A percentile compares a stretch with the other conserved stretches of the same genome.
Evolutionary conservation across 2,797 vertebrate genomes (phyloP).

Genomic region (Lacerta bilineata): DNA sequence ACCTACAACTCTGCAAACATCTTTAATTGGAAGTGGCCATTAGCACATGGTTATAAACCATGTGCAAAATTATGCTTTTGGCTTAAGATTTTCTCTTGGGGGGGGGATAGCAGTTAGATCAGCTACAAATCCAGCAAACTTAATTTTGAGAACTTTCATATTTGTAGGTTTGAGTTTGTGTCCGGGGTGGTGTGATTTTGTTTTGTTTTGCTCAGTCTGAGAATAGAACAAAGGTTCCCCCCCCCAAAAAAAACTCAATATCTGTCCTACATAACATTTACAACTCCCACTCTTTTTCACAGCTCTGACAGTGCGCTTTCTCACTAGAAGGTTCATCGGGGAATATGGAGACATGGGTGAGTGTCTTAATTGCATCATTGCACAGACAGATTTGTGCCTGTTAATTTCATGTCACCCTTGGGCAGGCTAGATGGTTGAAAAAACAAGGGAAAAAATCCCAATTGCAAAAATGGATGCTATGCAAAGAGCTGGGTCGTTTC

Average conservation of each 20-base stretch:
- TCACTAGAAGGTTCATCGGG: slow-evolving; percentile 91
- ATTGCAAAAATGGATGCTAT: background rate
- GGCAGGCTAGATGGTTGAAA: background rate
- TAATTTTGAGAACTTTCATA: background rate
- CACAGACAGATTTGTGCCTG: background rate
- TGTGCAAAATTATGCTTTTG: background rate
- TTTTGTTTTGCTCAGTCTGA: background rate
- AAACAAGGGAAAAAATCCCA: background rate
- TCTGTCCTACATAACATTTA: background rate
- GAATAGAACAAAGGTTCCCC: background rate
- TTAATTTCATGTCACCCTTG: background rate
- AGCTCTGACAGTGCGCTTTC: slow-evolving; percentile 90
- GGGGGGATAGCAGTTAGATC: background rate
- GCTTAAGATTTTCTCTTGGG: background rate
- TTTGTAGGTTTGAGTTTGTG: background rate
- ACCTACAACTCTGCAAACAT: background rate
- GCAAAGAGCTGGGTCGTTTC: background rate
- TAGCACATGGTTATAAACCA: background rate
- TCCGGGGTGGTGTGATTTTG: background rate
- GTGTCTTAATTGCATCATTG: slow-evolving; percentile 39
- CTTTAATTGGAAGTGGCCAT: background rate
- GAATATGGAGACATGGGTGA: slow-evolving; percentile 92
- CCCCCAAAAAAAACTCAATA: background rate
- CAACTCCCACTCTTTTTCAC: slow-evolving; percentile 51
- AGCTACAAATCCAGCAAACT: background rate